A percentile compares a stretch with the other conserved stretches of the same genome.
Evolutionary conservation across 2,113 vertebrate species (phyloP).

Genomic region (Ctenodactylus gundi): DNA sequence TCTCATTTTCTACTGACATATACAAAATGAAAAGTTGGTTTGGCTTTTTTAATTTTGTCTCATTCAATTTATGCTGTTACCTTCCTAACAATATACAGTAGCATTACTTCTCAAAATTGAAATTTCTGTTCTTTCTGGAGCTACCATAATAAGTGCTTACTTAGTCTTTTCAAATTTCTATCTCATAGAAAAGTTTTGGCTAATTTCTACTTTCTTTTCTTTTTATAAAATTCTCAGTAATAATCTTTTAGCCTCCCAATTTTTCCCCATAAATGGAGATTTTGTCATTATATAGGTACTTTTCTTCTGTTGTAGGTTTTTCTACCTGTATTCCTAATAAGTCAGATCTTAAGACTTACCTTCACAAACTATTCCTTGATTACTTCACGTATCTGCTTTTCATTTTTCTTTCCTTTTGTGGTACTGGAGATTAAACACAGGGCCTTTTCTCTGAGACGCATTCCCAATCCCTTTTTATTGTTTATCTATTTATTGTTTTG

Average conservation of each 20-base stretch:
- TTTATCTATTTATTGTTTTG: too few relatives aligned
- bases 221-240: neutral
- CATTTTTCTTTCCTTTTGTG: neutral
- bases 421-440: too few relatives aligned
- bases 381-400: neutral
- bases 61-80: neutral
- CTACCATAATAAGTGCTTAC: neutral
- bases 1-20: neutral
- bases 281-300: neutral
- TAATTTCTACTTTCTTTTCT: neutral
- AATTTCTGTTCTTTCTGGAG: slow-evolving; percentile 1
- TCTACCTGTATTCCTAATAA: neutral
- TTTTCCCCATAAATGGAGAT: neutral
- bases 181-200: neutral
- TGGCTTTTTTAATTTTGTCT: neutral
- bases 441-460: too few relatives aligned
- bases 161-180: slow-evolving; percentile 21
- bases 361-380: neutral
- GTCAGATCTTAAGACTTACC: neutral
- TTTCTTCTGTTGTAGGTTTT: slow-evolving; percentile 6
- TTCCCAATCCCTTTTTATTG: too few relatives aligned
- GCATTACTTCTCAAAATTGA: slow-evolving; percentile 12
- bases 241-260: neutral
- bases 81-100: neutral
- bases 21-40: neutral